A percentile compares a stretch with the other conserved stretches of the same genome.
phyloP scores from a whole-genome alignment of 2,888 invertebrate genomes.

The Netelia virgata region DNA sequence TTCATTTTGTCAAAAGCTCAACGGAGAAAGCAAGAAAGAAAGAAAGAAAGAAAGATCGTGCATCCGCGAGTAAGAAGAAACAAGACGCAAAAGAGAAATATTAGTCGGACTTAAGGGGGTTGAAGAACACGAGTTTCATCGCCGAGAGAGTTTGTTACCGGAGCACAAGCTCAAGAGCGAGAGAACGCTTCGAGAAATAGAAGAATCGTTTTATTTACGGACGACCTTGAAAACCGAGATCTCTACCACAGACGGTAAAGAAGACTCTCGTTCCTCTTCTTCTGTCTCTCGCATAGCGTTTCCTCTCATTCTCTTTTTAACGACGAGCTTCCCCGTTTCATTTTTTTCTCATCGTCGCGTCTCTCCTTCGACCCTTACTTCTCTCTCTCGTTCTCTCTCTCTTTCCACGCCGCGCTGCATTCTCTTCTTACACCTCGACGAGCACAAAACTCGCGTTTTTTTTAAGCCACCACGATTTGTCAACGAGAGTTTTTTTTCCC shows the following conservation, averaged over 20 bases:
- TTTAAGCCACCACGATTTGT: too few relatives aligned
- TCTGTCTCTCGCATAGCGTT: neutral
- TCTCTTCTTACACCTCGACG: too few relatives aligned
- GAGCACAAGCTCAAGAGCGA: constrained; percentile 34
- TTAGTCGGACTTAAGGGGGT: constrained; percentile 40
- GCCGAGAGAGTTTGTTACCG: constrained; percentile 50
- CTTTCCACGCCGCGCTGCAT: too few relatives aligned
- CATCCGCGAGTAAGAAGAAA: neutral
- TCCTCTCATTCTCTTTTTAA: neutral
- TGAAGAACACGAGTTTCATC: constrained; percentile 47
- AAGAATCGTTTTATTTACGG: constrained; percentile 65
- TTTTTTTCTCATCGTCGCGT: neutral
- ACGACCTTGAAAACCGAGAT: constrained; percentile 65
- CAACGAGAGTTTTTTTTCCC: too few relatives aligned
- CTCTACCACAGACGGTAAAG: constrained; percentile 35
- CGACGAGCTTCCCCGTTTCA: neutral
- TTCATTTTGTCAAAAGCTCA: constrained; percentile 47
- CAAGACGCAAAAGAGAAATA: constrained; percentile 6
- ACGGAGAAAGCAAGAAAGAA: constrained; percentile 16
- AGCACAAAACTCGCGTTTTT: too few relatives aligned
- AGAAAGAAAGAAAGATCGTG: constrained; percentile 1
- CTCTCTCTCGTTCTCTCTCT: neutral
- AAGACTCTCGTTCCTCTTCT: constrained; percentile 20
- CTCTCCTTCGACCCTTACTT: neutral
- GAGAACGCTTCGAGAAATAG: constrained; percentile 48